These are phyloP conservation scores for Dione juno DNA, from an alignment of 2,888 invertebrate species.

Conservation along the genomic window DNA sequence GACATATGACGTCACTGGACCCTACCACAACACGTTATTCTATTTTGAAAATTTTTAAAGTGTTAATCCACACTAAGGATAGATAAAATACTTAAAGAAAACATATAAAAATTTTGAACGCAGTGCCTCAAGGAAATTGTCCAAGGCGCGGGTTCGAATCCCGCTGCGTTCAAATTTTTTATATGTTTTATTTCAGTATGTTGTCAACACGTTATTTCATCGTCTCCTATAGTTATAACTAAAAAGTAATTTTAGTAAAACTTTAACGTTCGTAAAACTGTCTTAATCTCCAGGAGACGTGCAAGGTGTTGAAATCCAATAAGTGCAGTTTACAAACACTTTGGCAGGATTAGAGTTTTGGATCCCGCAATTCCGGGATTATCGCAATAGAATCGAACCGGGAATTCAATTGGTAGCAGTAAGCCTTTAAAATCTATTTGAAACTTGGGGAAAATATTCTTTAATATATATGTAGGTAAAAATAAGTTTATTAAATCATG, in stretches of 20 bases:
- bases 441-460: slow-evolving; percentile 4
- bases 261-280: neutral
- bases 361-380: slow-evolving; percentile 34
- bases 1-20: too few relatives aligned
- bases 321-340: slow-evolving; percentile 40
- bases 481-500: too few relatives aligned
- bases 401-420: slow-evolving; percentile 13
- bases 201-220: too few relatives aligned
- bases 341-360: slow-evolving; percentile 20
- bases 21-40: too few relatives aligned
- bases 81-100: too few relatives aligned
- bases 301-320: slow-evolving; percentile 39
- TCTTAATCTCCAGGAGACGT: slow-evolving; percentile 21
- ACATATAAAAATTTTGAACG: too few relatives aligned
- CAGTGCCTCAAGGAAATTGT: too few relatives aligned
- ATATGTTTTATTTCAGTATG: too few relatives aligned
- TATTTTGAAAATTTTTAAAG: too few relatives aligned
- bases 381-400: slow-evolving; percentile 32
- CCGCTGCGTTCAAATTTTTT: too few relatives aligned
- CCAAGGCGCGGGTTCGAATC: too few relatives aligned
- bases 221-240: neutral
- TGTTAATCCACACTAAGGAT: too few relatives aligned
- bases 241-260: neutral
- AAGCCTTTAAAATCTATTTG: slow-evolving; percentile 34
- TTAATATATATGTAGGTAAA: neutral